phyloP scores from a whole-genome alignment of 2,797 vertebrate species.

The Dryobates pubescens region DNA sequence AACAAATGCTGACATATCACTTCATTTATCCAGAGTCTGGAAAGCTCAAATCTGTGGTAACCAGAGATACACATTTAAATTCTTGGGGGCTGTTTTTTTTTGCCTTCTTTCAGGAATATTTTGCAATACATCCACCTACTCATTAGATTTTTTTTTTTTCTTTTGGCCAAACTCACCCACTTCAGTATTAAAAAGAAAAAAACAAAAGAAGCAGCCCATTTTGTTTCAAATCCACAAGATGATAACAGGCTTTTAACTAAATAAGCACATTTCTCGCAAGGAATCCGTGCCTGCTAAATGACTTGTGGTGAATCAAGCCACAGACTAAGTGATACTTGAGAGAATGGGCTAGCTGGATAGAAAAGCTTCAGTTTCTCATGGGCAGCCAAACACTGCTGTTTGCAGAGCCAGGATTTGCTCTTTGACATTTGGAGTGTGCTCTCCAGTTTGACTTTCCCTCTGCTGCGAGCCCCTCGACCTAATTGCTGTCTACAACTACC shows the following conservation, averaged over 20 bases:
- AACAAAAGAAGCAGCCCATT: neutral
- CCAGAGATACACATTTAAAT: no score
- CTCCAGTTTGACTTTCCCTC: constrained; percentile 29
- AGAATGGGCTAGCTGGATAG: constrained; percentile 38
- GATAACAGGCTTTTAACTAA: constrained; percentile 55
- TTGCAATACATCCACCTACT: constrained; percentile 59
- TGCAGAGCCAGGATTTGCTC: constrained; percentile 35
- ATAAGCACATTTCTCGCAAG: constrained; percentile 34
- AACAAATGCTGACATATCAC: constrained; percentile 53
- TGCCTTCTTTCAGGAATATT: constrained; percentile 41
- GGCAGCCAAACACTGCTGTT: constrained; percentile 55
- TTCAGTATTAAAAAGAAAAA: neutral
- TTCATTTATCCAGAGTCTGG: constrained; percentile 44
- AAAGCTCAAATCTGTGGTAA: neutral
- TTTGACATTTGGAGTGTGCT: constrained; percentile 17
- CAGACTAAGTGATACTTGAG: constrained; percentile 34
- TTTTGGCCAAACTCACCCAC: neutral
- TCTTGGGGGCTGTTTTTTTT: neutral
- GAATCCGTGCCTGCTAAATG: constrained; percentile 32
- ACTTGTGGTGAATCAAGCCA: constrained; percentile 26
- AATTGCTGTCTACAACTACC: no score
- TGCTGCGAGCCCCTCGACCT: constrained; percentile 28
- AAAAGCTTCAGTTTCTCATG: constrained; percentile 33
- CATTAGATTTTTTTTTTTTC: neutral
- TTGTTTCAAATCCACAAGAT: constrained; percentile 32